phyloP scores from a whole-genome alignment of 2,113 vertebrate species.

The Recurvirostra avosetta region DNA sequence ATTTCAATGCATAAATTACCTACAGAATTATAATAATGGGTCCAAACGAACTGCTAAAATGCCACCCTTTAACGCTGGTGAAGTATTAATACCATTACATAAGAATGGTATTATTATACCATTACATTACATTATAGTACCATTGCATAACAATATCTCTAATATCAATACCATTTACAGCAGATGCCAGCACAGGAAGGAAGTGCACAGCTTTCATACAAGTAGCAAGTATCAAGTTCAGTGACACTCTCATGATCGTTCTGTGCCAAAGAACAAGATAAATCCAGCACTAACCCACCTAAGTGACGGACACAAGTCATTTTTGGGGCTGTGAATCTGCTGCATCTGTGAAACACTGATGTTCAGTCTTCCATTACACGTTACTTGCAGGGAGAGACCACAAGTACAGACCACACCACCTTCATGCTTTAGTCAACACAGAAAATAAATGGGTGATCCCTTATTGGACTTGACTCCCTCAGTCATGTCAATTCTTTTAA shows the following conservation, averaged over 20 bases:
- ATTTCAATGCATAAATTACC: neutral
- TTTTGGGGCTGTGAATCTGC: neutral
- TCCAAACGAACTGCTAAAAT: neutral
- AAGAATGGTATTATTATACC: neutral
- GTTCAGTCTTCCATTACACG: neutral
- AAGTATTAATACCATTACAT: neutral
- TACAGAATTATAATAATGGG: neutral
- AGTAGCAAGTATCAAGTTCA: neutral
- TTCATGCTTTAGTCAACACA: neutral
- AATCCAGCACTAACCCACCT: neutral
- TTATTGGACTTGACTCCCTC: neutral
- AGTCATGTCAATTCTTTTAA: neutral
- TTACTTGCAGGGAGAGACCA: neutral
- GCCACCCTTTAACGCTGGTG: neutral
- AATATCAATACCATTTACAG: neutral
- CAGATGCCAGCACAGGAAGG: neutral
- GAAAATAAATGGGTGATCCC: neutral
- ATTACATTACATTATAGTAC: neutral
- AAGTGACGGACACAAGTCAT: neutral
- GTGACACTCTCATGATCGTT: neutral
- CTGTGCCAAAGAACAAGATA: neutral
- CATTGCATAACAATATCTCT: neutral
- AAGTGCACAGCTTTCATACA: neutral
- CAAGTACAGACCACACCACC: neutral
- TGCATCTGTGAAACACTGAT: neutral